Evolutionary conservation across 2,888 invertebrate species (phyloP), one percentile per base, ranked within the genome.

Genomic region (Busseola fusca): DNA sequence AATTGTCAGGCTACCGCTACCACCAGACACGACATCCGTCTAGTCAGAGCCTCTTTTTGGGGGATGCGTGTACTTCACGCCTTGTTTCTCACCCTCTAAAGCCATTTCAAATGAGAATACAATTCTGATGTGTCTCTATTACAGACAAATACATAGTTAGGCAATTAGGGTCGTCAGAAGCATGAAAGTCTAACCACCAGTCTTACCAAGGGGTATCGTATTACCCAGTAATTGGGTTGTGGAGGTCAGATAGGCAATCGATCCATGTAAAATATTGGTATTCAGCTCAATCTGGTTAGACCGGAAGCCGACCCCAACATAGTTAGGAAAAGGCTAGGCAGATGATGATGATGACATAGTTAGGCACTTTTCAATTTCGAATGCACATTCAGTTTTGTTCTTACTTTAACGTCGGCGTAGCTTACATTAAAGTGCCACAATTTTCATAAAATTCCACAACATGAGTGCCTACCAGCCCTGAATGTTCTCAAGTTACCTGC

Each of bases 401-500:
- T 30, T 64, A 12, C 42, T 16, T 42, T 30, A 16, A 9, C 30
- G 7, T 2, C 14, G 18, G 3, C 7, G 34, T 34, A 42, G 52
- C 21, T 25, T 21, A 52, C 14, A 30, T 27, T 18, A 42, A 63
- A 74, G 12, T 21, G 12, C 14, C n/a, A 48, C 27, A 37, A 58
- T 56, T 18, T 57, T 18, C 27, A 42, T 58, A 63, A 54, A 66
- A 69, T 58, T 54, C n/a, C 64, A 25, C 16, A 64, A 73, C 83
- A 83, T 18, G 30, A 72, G 82, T 68, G 68, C 63, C 42, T 72
- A 74, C 69, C 80, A 80, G 59, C 80, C 80, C 80, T 83, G 69
- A 45, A 60, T 77, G 73, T 74, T 74, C 66, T 72, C 84, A 71
- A 78, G 74, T 83, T 80, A 69, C 78, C 84, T 71, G 72, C 70